phyloP scores from a whole-genome alignment of 2,888 invertebrate genomes.

The Meta bourneti region DNA sequence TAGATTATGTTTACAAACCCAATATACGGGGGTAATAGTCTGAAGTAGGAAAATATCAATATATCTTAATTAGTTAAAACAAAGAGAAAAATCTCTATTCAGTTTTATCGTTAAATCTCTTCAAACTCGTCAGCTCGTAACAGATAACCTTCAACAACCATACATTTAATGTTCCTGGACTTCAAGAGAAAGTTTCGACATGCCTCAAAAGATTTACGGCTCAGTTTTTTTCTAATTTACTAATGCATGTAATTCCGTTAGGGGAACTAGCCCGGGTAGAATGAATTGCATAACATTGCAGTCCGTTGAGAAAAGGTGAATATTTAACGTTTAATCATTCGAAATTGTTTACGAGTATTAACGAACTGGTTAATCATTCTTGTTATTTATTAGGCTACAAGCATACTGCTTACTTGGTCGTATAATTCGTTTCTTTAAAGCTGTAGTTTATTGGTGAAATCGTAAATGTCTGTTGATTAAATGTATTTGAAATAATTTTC shows the following conservation, averaged over 20 bases:
- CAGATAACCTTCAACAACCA: neutral
- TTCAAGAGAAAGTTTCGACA: neutral
- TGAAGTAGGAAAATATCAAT: neutral
- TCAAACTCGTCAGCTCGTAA: neutral
- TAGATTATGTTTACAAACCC: no score
- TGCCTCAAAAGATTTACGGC: neutral
- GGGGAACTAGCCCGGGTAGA: neutral
- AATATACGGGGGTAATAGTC: neutral
- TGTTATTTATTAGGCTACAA: neutral
- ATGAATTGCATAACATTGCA: neutral
- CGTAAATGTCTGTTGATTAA: no score
- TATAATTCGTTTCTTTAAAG: no score
- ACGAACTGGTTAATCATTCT: neutral
- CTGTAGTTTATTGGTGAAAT: no score
- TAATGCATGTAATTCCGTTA: neutral
- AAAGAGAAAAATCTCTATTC: neutral
- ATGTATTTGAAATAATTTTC: no score
- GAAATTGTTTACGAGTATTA: neutral
- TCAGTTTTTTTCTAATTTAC: neutral
- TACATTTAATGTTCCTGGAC: neutral
- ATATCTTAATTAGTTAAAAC: neutral
- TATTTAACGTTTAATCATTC: neutral
- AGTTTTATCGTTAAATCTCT: neutral
- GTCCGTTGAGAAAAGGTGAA: neutral
- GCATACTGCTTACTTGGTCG: no score